Evolutionary conservation across 1,140 invertebrate genomes (phyloP), one percentile per base, ranked within the genome.

Genomic region (Aethina tumida): DNA sequence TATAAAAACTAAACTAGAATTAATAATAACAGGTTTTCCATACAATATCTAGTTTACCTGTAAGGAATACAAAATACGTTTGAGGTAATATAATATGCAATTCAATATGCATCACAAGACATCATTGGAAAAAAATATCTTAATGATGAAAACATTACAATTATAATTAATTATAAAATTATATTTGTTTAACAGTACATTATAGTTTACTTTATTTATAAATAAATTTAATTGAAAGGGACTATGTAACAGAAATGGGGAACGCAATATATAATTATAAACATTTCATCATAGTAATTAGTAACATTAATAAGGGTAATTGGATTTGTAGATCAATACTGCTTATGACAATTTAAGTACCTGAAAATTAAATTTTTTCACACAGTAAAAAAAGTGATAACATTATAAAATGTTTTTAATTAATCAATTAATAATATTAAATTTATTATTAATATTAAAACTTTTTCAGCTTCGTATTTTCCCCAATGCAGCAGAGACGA

Each of bases 401-500:
- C 16, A 12, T 31, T 13, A 31, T 24, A 24, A 24, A 13, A 31
- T 13, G n/a, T 4, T 31, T 13, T 31, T 13, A 12, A n/a, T 13
- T 4, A 31, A 12, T 29, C 6, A 13, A 13, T 31, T 15, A 3
- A 12, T 13, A n/a, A 12, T 31, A 31, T 31, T 9, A 31, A 9
- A 12, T 31, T 31, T 12, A 16, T 12, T 31, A 9, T 13, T 9
- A 31, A 26, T 26, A n/a, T 26, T 15, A 31, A 13, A 12, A 31
- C 19, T 37, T 25, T 64, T 65, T 33, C 58, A 75, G 71, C 70
- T 10, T 64, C 68, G 20, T 72, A 68, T 44, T 65, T 79, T 22
- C 69, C 71, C 35, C 63, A 67, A 60, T 80, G 75, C 50, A 71
- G 69, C 29, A 64, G 64, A 27, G 70, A 53, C 18, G 73, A 80